Conservation (phyloP, 2,113 vertebrate genomes). For the Dromaius novaehollandiae region DNA sequence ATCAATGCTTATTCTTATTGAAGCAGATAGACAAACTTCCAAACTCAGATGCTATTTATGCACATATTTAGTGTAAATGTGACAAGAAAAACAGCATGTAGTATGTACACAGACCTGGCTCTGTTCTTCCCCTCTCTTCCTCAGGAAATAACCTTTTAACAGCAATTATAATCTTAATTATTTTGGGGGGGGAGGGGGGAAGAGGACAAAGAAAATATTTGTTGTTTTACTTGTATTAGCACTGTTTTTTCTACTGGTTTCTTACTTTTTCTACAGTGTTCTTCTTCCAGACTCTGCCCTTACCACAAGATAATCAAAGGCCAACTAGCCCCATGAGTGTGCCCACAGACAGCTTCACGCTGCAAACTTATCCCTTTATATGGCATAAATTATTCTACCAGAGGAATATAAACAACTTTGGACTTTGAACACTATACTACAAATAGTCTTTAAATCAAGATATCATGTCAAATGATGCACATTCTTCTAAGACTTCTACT, state of each 20-base stretch:
- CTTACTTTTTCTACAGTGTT: not conserved
- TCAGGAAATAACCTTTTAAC: not conserved
- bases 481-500: not conserved
- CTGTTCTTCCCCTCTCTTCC: not conserved
- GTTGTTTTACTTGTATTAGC: not conserved
- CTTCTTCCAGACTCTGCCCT: not conserved
- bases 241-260: not conserved
- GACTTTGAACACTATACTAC: not conserved
- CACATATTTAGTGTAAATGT: not conserved
- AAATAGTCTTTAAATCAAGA: slow-evolving; percentile 13
- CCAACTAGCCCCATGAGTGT: not conserved
- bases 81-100: not conserved
- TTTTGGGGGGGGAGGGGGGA: accelerated
- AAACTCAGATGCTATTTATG: not conserved
- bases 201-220: not conserved
- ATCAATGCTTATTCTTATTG: not conserved
- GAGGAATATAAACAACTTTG: not conserved
- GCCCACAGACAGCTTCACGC: not conserved
- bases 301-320: not conserved
- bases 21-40: not conserved
- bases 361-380: not conserved
- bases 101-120: not conserved
- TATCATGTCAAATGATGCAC: not conserved
- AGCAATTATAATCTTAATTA: not conserved
- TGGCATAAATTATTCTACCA: not conserved